These are phyloP conservation scores for Brachionus manjavacas DNA, from an alignment of 1,140 invertebrate genomes.

Conservation along the genomic window DNA sequence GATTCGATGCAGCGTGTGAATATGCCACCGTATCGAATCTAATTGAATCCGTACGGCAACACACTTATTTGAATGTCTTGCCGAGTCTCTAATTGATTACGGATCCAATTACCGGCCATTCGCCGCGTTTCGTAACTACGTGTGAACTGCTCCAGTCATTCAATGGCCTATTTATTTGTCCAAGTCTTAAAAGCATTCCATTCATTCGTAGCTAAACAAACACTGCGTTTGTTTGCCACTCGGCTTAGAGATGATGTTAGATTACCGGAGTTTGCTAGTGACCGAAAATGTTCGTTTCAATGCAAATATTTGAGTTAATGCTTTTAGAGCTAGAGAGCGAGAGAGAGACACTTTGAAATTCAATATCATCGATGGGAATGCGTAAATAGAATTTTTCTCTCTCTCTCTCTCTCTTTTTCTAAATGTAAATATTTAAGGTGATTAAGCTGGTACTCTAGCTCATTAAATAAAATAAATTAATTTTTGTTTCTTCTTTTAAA, in stretches of 20 bases:
- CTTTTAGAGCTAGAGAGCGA: neutral
- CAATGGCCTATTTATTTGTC: neutral
- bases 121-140: neutral
- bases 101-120: neutral
- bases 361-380: slow-evolving; percentile 18
- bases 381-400: neutral
- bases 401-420: neutral
- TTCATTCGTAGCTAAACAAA: neutral
- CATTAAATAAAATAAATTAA: neutral
- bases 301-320: slow-evolving; percentile 26
- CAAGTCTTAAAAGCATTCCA: neutral
- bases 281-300: neutral
- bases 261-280: slow-evolving; percentile 12
- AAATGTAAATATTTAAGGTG: slow-evolving; percentile 41
- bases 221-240: neutral
- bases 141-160: neutral
- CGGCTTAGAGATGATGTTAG: neutral
- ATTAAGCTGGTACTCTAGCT: slow-evolving; percentile 33
- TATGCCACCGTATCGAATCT: slow-evolving; percentile 7
- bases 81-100: slow-evolving; percentile 26
- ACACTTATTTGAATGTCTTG: slow-evolving; percentile 24
- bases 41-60: slow-evolving; percentile 16
- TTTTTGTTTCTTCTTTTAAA: neutral
- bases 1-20: neutral
- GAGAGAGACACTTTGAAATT: slow-evolving; percentile 11